Base-by-base conservation (phyloP, 1,140 invertebrate genomes). In the Lasioglossum albipes region DNA sequence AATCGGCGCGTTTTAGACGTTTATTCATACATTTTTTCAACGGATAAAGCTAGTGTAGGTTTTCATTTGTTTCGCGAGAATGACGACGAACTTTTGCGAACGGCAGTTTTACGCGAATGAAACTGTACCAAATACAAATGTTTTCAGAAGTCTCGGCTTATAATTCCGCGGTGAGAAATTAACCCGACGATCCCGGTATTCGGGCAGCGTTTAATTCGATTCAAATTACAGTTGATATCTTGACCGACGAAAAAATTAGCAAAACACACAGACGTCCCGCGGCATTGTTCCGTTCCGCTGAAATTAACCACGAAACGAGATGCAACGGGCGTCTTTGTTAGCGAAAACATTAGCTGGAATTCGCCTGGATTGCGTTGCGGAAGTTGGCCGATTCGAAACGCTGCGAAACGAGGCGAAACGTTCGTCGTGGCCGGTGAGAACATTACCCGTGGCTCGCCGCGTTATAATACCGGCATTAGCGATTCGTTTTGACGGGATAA, bases 271-370 rank as follows among this genome's bases (percentile, higher is more conserved):
- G 12, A 12, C 13, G 62, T 4, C 1, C 12, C 62, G 13, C 62
- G 13, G 27, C 22, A 36, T 64, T 36, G 62, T 64, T 36, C 27
- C 62, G 62, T 64, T 31, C 27, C 16, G 27, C 18, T 18, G 12
- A 13, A 64, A 64, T 64, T 36, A 64, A 64, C 62, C 27, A 27
- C 62, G 27, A 18, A 36, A 18, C 62, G 62, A 64, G 62, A 64
- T 36, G 57, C 57, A 59, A 59, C 20, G 36, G 31, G 27, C 62
- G 62, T 64, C 62, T 64, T 64, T 64, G 62, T 64, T 64, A 64
- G 27, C 62, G 62, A 22, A 36, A 64, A 31, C 62, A 31, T 64
- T 9, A 9, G 7, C 9, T 4, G 36, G 36, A 72, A 72, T 72
- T 22, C 70, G 27, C 13, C 54, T 9, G 13, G 41, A 73, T 73